phyloP scores from a whole-genome alignment of 92 coral and sea anemone genomes.

The Zoanthus sociatus region DNA sequence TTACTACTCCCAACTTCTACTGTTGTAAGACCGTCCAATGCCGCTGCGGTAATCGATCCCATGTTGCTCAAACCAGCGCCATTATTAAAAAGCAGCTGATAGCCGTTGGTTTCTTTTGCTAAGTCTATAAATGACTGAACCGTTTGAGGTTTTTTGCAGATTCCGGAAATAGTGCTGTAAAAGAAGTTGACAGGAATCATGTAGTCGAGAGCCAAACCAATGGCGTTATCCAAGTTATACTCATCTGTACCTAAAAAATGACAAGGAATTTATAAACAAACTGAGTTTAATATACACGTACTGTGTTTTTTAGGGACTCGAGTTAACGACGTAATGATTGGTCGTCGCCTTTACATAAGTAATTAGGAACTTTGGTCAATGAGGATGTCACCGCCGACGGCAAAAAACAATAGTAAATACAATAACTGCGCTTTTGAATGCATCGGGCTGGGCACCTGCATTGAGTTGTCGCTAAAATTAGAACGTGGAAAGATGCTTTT shows the following conservation, averaged over 20 bases:
- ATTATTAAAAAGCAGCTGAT: slow-evolving; percentile 61
- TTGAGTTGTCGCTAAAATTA: no score
- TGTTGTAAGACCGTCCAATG: slow-evolving; percentile 73
- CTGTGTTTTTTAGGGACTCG: no score
- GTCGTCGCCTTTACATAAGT: no score
- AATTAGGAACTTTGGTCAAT: no score
- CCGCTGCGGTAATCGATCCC: slow-evolving; percentile 48
- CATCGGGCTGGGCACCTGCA: no score
- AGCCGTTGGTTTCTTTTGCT: slow-evolving; percentile 69
- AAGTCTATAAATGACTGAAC: slow-evolving; percentile 39
- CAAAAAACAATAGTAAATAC: no score
- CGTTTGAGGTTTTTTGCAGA: slow-evolving; percentile 42
- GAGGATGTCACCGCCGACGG: no score
- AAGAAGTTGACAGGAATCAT: slow-evolving; percentile 69
- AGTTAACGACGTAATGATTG: no score
- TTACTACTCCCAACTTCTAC: slow-evolving; percentile 58
- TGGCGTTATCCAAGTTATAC: slow-evolving; percentile 71
- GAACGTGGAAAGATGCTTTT: no score
- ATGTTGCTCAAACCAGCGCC: slow-evolving; percentile 60
- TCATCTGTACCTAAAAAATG: slow-evolving; percentile 26
- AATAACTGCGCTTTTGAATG: no score
- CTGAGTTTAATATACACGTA: no score
- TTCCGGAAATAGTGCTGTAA: slow-evolving; percentile 60
- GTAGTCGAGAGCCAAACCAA: slow-evolving; percentile 65
- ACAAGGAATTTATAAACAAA: not conserved